Percentiles rank a stretch among this genome's conserved stretches.
phyloP scores from a whole-genome alignment of 2,113 vertebrate genomes.

The Spea multiplicata region DNA sequence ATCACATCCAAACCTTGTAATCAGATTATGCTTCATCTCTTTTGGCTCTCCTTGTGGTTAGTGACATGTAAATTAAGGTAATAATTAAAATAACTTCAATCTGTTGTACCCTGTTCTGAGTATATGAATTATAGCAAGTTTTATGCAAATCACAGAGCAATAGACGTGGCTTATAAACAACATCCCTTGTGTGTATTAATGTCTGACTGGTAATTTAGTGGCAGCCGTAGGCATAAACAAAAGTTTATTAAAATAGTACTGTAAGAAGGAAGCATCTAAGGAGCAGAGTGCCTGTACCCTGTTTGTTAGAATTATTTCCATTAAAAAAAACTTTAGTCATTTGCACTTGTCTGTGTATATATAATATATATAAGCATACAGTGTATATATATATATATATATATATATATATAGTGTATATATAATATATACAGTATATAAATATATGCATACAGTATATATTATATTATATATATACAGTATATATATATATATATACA shows the following conservation, averaged over 20 bases:
- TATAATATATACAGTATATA: too few species aligned
- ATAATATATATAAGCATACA: too few species aligned
- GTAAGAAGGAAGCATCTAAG: conserved; percentile 66
- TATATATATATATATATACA: too few species aligned
- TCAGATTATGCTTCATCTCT: neutral
- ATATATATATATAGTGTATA: too few species aligned
- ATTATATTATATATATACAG: too few species aligned
- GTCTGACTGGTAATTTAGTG: conserved; percentile 73
- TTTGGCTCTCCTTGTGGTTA: conserved; percentile 3
- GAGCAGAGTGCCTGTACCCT: conserved; percentile 52
- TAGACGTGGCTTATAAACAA: conserved; percentile 56
- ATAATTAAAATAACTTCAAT: conserved; percentile 47
- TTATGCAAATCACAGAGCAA: conserved; percentile 51
- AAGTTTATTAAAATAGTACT: conserved; percentile 73
- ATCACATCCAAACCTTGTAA: neutral
- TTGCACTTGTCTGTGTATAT: neutral
- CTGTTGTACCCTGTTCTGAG: conserved; percentile 56
- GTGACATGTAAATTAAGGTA: conserved; percentile 26
- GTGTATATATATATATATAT: too few species aligned
- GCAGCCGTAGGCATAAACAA: conserved; percentile 80
- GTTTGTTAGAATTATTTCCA: conserved; percentile 17
- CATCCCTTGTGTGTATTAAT: conserved; percentile 70
- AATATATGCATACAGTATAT: too few species aligned
- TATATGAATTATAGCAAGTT: conserved; percentile 49
- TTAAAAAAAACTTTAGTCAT: conserved; percentile 5